These are phyloP conservation scores for Xyrichtys novacula DNA, from an alignment of 2,797 vertebrate species.

Conservation along the genomic window DNA sequence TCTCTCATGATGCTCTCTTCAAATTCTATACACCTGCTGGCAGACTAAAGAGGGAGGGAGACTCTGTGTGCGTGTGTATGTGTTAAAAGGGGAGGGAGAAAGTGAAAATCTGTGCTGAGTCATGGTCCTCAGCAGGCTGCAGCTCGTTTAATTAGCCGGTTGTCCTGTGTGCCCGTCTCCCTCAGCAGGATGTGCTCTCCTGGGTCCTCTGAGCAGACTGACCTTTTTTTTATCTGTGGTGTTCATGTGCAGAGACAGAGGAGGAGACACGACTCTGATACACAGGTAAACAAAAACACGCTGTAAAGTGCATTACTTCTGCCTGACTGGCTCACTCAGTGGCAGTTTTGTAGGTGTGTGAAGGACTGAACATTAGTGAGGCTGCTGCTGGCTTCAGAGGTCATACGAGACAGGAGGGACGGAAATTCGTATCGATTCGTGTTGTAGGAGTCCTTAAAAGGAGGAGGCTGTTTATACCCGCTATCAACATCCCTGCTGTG, in stretches of 20 bases:
- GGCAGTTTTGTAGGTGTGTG: not conserved
- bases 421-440: not conserved
- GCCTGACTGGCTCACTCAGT: not conserved
- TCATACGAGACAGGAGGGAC: not conserved
- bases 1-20: conserved; percentile 38
- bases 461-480: not conserved
- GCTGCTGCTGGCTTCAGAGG: conserved; percentile 4
- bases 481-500: no score
- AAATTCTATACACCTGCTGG: conserved; percentile 50
- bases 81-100: not conserved
- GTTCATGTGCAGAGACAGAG: conserved; percentile 40
- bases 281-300: conserved; percentile 3
- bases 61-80: conserved; percentile 3
- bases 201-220: conserved; percentile 42
- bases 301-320: not conserved
- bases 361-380: not conserved
- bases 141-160: conserved; percentile 76
- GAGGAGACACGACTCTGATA: conserved; percentile 20
- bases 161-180: conserved; percentile 68
- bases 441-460: conserved; percentile 7
- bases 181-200: conserved; percentile 62
- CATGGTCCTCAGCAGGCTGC: conserved; percentile 71
- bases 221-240: conserved; percentile 20
- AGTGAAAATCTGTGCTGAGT: conserved; percentile 68
- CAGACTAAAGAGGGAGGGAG: conserved; percentile 19